phyloP scores from a whole-genome alignment of 2,797 vertebrate species.

The Steatocranus sp. region DNA sequence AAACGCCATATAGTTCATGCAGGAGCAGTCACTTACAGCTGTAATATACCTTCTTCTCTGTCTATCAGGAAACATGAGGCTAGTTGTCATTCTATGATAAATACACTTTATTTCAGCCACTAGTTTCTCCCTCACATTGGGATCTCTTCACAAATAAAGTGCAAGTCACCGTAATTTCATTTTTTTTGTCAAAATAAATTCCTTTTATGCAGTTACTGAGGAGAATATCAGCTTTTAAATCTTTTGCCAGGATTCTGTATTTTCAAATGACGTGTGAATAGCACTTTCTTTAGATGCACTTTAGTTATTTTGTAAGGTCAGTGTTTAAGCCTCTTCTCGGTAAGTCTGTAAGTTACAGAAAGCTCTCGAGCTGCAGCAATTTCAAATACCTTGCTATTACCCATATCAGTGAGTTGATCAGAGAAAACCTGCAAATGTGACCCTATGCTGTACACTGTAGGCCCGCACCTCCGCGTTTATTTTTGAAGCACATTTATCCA shows the following conservation, averaged over 20 bases:
- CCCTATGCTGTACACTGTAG: background rate
- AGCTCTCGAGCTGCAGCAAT: background rate
- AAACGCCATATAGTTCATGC: conserved; percentile 54
- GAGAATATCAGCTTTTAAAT: background rate
- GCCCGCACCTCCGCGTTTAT: background rate
- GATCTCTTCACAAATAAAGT: background rate
- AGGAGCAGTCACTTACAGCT: conserved; percentile 27
- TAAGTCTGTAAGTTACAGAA: background rate
- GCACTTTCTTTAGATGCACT: background rate
- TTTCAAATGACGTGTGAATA: conserved; percentile 6
- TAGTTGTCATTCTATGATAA: conserved; percentile 25
- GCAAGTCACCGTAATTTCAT: background rate
- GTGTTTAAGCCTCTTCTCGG: background rate
- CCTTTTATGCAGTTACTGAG: background rate
- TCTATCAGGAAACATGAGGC: conserved; percentile 14
- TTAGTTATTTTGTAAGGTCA: background rate
- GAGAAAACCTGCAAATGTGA: background rate
- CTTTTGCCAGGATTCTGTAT: conserved; percentile 4
- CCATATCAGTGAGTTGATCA: background rate
- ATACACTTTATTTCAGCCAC: conserved; percentile 20
- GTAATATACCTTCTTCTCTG: conserved; percentile 29
- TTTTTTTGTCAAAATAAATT: background rate
- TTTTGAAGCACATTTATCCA: background rate
- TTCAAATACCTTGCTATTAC: background rate
- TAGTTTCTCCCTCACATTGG: background rate